Conservation (phyloP, 2,113 vertebrate genomes). For the Nothocercus nigrocapillus region DNA sequence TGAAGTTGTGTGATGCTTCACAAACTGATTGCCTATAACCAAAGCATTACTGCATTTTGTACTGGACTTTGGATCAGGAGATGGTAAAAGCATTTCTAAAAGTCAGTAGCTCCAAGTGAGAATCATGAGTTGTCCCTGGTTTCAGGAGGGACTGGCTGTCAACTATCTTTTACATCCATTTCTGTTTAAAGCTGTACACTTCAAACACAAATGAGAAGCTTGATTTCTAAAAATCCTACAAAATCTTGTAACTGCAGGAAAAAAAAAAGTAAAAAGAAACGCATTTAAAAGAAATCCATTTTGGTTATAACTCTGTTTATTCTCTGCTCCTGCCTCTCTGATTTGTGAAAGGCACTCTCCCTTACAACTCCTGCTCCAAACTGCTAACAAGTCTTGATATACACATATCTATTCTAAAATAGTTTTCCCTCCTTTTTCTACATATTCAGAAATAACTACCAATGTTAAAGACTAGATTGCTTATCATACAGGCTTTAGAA, state of each 20-base stretch:
- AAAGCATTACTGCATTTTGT: background rate
- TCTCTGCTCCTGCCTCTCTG: background rate
- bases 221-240: background rate
- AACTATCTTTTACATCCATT: background rate
- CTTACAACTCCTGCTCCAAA: background rate
- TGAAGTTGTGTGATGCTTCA: background rate
- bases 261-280: background rate
- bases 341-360: background rate
- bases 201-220: background rate
- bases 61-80: background rate
- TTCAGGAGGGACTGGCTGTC: background rate
- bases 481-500: conserved; percentile 21
- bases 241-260: background rate
- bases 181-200: background rate
- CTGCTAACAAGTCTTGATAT: background rate
- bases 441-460: conserved; percentile 1
- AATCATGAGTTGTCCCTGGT: background rate
- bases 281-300: background rate
- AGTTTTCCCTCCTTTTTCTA: background rate
- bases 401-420: background rate
- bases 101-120: background rate
- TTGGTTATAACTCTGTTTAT: background rate
- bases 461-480: background rate
- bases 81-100: background rate
- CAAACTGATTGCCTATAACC: background rate